Evolutionary conservation across 1,140 invertebrate species (phyloP), one percentile per base, ranked within the genome.

Genomic region (Trichonephila clavata): DNA sequence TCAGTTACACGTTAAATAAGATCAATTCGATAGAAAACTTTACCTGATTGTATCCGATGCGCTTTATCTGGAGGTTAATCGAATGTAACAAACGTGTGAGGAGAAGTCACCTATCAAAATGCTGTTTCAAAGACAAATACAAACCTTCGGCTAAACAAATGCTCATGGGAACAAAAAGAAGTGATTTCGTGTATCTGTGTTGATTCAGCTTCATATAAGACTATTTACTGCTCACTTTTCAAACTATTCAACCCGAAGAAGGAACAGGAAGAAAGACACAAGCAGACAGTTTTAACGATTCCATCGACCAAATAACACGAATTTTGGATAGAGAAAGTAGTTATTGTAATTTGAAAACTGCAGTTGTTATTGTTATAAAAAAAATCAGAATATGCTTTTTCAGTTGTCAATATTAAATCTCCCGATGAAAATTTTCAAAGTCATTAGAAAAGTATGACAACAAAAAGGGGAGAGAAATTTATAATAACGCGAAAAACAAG

Each of bases 221-320:
- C 68, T 71, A 24, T 71, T 71, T 71, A 71, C 27, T 71, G 68
- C 68, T 24, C 68, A 32, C 68, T 71, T 71, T 71, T 71, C n/a
- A 71, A 71, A 71, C 24, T 27, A 18, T 27, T 27, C 68, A 27
- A 14, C 68, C 10, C 14, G n/a, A 32, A 61, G 16, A 61, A 27
- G 68, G 68, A 32, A 71, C 68, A 71, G 68, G 68, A 71, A 71
- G 68, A 8, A 27, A 71, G 24, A 3, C 24, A 18, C 6, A 27
- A 61, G 60, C 20, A 21, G 20, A 20, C 16, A 18, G 16, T 21
- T 5, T 39, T 71, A 71, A 71, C 27, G 68, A 71, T 24, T 71
- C 50, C 50, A 50, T 13, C 50, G 10, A 50, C 50, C 1, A 13
- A 50, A 50, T 50, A 10, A 50, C 50, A 50, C 50, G 50, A 50